Conservation (phyloP, 2,113 vertebrate species). For the Lophotis ruficrista region DNA sequence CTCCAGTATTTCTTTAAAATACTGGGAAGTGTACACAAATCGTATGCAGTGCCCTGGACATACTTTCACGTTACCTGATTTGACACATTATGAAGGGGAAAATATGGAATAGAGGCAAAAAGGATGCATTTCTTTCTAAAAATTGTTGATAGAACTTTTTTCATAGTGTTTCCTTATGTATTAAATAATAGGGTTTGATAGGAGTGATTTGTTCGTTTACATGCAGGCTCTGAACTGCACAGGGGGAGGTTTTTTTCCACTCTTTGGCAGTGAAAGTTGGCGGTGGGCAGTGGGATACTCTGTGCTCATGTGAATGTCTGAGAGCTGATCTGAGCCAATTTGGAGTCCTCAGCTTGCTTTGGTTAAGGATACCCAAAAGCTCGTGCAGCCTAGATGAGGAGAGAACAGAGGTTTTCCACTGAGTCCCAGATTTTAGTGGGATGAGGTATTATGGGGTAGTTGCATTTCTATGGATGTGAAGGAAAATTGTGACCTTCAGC, state of each 20-base stretch:
- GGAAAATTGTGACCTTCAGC: background rate
- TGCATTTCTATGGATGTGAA: background rate
- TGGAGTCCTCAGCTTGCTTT: background rate
- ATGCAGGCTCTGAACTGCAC: background rate
- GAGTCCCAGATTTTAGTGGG: background rate
- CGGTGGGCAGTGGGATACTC: background rate
- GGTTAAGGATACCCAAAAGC: background rate
- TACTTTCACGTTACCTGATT: constrained; percentile 12
- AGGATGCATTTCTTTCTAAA: background rate
- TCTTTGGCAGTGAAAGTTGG: background rate
- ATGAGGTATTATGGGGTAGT: background rate
- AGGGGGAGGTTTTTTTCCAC: too few species aligned
- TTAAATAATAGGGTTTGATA: background rate
- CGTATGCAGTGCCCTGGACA: background rate
- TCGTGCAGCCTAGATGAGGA: background rate
- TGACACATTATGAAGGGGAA: background rate
- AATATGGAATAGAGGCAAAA: background rate
- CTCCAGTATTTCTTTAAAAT: background rate
- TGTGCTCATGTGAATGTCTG: background rate
- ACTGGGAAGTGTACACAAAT: background rate
- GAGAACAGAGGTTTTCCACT: background rate
- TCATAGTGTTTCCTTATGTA: background rate
- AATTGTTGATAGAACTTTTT: background rate
- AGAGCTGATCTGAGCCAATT: background rate
- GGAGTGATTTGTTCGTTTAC: background rate